phyloP scores from a whole-genome alignment of 2,113 vertebrate genomes.

The Protomyctophum bolini region DNA sequence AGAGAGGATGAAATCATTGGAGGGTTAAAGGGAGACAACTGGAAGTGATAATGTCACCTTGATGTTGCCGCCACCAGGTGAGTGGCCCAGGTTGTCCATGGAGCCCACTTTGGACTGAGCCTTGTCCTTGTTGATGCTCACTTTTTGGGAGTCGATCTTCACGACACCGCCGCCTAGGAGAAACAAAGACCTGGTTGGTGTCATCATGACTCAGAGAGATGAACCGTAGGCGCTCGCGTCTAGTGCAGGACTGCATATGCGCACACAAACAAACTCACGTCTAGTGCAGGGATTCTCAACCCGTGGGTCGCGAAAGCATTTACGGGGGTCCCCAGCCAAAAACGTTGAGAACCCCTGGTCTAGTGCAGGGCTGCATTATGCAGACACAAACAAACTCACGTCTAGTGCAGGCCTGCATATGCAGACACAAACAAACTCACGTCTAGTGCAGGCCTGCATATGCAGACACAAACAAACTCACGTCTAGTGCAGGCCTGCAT shows the following conservation, averaged over 20 bases:
- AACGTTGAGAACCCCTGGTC: too few species aligned
- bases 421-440: too few species aligned
- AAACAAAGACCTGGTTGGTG: constrained; percentile 2
- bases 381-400: too few species aligned
- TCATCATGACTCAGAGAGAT: constrained; percentile 2
- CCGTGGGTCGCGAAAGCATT: too few species aligned
- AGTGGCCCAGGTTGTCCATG: constrained; percentile 86
- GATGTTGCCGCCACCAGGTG: constrained; percentile 78
- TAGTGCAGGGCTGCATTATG: too few species aligned
- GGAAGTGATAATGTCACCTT: constrained; percentile 79
- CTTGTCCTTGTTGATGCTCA: constrained; percentile 91
- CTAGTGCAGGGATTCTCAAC: too few species aligned
- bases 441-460: too few species aligned
- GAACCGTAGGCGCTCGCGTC: background rate
- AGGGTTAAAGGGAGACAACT: background rate
- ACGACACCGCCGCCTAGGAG: constrained; percentile 87
- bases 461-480: too few species aligned
- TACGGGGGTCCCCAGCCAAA: too few species aligned
- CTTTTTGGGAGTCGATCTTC: constrained; percentile 91
- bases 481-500: too few species aligned
- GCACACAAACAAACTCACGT: background rate
- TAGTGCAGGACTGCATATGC: background rate
- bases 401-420: too few species aligned
- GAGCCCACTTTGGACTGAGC: constrained; percentile 90
- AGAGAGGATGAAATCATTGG: too few species aligned